A percentile compares a stretch with the other conserved stretches of the same genome.
phyloP scores from a whole-genome alignment of 35 echinoderm and acorn worm species.

The Lytechinus variegatus region DNA sequence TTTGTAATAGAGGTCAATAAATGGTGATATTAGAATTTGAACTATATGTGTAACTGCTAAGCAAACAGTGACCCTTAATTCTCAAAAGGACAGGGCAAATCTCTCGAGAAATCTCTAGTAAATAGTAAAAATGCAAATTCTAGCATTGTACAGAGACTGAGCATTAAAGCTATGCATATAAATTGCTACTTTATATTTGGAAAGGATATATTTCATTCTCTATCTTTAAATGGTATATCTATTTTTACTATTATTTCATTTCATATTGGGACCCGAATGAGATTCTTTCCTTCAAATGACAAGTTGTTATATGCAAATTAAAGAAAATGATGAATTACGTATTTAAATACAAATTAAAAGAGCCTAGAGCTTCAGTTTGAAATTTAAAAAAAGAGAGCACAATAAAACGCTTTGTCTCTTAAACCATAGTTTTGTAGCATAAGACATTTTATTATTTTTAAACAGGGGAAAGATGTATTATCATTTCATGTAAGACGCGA shows the following conservation, averaged over 20 bases:
- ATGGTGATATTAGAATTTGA: too few relatives aligned
- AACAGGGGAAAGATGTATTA: too few relatives aligned
- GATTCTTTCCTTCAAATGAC: neutral
- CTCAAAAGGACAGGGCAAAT: neutral
- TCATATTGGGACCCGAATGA: neutral
- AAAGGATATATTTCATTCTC: neutral
- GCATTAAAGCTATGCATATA: neutral
- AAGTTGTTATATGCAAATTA: neutral
- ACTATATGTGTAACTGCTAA: neutral
- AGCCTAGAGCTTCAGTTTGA: neutral
- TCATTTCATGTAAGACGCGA: too few relatives aligned
- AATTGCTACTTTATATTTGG: neutral
- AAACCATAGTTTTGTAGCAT: too few relatives aligned
- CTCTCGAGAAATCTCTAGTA: neutral
- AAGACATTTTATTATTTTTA: too few relatives aligned
- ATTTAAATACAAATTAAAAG: neutral
- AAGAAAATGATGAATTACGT: neutral
- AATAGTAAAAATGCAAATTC: slow-evolving; percentile 6
- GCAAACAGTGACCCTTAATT: neutral
- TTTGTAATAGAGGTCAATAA: too few relatives aligned
- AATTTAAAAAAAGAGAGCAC: neutral
- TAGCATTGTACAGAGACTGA: neutral
- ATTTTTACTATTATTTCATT: neutral
- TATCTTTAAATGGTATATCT: neutral
- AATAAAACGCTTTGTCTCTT: too few relatives aligned